phyloP scores from a whole-genome alignment of 2,113 vertebrate genomes.

The Oreochromis niloticus region DNA sequence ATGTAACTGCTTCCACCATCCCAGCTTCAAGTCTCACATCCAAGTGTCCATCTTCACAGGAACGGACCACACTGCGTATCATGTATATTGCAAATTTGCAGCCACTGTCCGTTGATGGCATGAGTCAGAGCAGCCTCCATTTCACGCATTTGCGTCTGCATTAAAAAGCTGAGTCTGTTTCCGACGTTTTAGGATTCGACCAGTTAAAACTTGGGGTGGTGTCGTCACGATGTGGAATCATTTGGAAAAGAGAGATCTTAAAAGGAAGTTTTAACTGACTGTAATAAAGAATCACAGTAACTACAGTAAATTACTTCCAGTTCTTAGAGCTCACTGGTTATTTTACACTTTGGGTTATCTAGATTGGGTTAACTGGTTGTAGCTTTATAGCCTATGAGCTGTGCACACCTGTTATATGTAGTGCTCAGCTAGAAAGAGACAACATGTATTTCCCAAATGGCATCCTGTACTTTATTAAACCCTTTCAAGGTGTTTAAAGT shows the following conservation, averaged over 20 bases:
- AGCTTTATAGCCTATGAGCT: neutral
- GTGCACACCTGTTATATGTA: neutral
- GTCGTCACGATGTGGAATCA: neutral
- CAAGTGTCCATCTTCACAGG: conserved; percentile 12
- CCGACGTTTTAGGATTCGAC: neutral
- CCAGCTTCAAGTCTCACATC: neutral
- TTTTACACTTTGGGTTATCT: neutral
- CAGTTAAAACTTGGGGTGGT: neutral
- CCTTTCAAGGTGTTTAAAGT: too few species aligned
- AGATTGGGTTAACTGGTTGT: neutral
- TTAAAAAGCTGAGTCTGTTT: neutral
- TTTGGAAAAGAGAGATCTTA: neutral
- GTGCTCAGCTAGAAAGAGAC: neutral
- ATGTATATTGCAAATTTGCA: neutral
- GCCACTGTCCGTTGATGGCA: neutral
- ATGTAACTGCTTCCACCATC: neutral
- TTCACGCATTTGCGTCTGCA: neutral
- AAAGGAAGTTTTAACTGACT: neutral
- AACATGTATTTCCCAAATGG: neutral
- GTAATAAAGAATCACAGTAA: neutral
- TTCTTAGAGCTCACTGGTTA: neutral
- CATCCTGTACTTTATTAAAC: neutral
- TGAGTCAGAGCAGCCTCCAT: neutral
- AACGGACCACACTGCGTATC: neutral
- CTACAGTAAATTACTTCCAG: neutral